These are phyloP conservation scores for Camelus bactrianus DNA, from an alignment of 2,113 vertebrate genomes.

Conservation along the genomic window DNA sequence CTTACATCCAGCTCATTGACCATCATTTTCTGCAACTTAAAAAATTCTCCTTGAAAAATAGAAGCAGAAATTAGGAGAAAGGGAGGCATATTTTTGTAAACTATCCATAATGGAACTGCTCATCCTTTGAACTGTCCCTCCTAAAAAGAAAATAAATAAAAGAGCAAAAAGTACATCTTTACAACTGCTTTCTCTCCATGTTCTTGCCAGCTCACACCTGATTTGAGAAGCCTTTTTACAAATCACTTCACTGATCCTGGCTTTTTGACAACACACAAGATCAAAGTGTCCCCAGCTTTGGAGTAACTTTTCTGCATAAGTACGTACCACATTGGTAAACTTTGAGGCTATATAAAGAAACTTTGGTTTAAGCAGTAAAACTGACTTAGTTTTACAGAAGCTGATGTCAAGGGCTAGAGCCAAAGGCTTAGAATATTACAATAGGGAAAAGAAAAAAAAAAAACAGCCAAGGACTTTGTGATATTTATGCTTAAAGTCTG, in stretches of 20 bases:
- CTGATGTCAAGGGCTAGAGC: slow-evolving; percentile 67
- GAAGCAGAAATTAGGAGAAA: neutral
- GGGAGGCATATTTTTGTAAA: neutral
- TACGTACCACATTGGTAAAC: slow-evolving; percentile 25
- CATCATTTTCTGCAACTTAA: neutral
- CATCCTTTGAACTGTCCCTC: neutral
- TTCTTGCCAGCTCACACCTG: neutral
- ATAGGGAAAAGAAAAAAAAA: slow-evolving; percentile 53
- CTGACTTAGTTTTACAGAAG: slow-evolving; percentile 77
- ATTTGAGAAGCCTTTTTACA: slow-evolving; percentile 41
- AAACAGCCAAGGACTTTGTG: slow-evolving; percentile 67
- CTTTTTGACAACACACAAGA: slow-evolving; percentile 18
- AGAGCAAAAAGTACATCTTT: neutral
- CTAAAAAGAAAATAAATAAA: neutral
- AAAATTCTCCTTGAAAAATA: neutral
- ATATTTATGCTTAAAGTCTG: slow-evolving; percentile 69
- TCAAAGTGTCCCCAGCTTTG: slow-evolving; percentile 66
- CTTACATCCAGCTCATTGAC: neutral
- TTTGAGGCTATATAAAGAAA: slow-evolving; percentile 50
- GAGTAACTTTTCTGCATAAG: slow-evolving; percentile 54
- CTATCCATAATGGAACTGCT: neutral
- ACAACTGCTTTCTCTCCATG: neutral
- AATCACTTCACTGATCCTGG: neutral
- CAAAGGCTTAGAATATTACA: slow-evolving; percentile 74
- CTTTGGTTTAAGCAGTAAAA: slow-evolving; percentile 72